Evolutionary conservation across 1,140 invertebrate genomes (phyloP), one percentile per base, ranked within the genome.

Genomic region (Amyelois transitella): DNA sequence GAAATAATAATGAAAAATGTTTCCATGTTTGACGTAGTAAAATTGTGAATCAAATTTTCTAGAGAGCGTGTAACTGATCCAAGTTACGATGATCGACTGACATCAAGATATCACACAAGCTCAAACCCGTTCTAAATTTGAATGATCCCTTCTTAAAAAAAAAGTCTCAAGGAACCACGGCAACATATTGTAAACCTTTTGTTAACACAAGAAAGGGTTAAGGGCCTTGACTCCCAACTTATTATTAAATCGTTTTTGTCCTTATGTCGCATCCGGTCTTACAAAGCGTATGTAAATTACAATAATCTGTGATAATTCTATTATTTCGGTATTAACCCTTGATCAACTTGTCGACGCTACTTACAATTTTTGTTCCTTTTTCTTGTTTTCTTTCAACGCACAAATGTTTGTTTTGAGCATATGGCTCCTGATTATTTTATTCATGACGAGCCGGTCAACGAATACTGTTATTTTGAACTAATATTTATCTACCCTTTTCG

Each of bases 211-310:
- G 77, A 75, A 86, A 86, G 82, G 84, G 84, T 87, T 84, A 78
- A 81, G 72, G 76, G 75, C 77, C 73, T 70, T 59, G 71, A 49
- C 66, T 67, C 77, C 72, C 72, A 77, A 83, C 73, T 79, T 87
- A 79, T 83, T 86, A 87, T 86, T 86, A 86, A 87, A 86, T 83
- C 84, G 82, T 87, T 87, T 87, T 87, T 86, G 79, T 86, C 85
- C 82, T 81, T 79, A 74, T 75, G 73, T 75, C 73, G 73, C 70
- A 83, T 88, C 82, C 85, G 82, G 84, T 79, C 58, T 72, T 70
- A 80, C 72, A 82, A 86, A 78, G 81, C 72, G 84, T 81, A 86
- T 84, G 77, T 86, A 87, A 87, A 87, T 86, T 81, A 84, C 68
- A 58, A 80, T 84, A 84, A 86, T 86, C 81, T 77, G 70, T 81